phyloP scores from a whole-genome alignment of 2,113 vertebrate genomes.

The Arizona elegans region DNA sequence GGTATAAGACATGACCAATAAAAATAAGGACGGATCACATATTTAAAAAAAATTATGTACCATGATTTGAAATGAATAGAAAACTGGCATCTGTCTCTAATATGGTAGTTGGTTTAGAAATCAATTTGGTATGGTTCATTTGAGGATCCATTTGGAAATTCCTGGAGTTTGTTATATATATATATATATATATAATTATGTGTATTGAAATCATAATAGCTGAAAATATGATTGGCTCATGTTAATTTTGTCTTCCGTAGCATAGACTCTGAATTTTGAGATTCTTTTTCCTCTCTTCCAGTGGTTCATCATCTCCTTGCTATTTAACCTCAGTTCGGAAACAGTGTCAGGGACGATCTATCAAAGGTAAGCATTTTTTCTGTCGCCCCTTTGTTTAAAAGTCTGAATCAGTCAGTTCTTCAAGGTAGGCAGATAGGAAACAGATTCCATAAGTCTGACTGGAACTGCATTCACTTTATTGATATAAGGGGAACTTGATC shows the following conservation, averaged over 20 bases:
- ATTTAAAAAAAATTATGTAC: background rate
- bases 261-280: background rate
- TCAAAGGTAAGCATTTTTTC: constrained; percentile 83
- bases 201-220: background rate
- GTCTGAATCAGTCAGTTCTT: background rate
- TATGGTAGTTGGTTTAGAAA: background rate
- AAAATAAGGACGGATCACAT: background rate
- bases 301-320: constrained; percentile 88
- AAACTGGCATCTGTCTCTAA: background rate
- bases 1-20: background rate
- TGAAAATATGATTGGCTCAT: background rate
- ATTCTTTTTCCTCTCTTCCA: constrained; percentile 60
- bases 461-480: background rate
- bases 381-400: background rate
- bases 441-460: background rate
- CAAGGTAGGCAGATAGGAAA: background rate
- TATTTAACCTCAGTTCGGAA: constrained; percentile 83
- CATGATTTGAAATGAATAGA: background rate
- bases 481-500: background rate
- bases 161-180: background rate
- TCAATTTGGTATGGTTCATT: background rate
- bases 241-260: background rate
- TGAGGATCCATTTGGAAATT: background rate
- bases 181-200: background rate
- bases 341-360: constrained; percentile 80